These are phyloP conservation scores for Ia io DNA, from an alignment of 2,113 vertebrate genomes.

Conservation along the genomic window DNA sequence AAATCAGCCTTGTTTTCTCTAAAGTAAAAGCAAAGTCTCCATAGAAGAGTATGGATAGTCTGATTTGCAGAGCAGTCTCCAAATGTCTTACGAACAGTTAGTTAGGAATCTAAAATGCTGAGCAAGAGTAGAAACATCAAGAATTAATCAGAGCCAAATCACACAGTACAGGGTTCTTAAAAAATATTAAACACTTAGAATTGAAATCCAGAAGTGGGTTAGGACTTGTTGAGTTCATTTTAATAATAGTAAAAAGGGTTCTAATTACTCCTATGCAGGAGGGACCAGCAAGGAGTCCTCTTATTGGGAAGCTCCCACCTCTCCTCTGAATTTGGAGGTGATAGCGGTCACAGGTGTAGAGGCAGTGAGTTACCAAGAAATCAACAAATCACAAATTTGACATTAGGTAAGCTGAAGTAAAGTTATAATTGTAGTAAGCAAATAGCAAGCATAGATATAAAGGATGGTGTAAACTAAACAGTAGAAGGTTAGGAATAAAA, in stretches of 20 bases:
- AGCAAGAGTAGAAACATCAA: constrained; percentile 8
- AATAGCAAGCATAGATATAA: background rate
- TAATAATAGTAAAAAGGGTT: background rate
- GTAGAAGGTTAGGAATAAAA: background rate
- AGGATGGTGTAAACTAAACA: background rate
- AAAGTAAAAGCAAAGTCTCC: constrained; percentile 52
- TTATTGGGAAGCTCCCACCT: background rate
- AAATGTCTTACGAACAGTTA: constrained; percentile 6
- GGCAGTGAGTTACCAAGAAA: background rate
- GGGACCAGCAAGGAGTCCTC: background rate
- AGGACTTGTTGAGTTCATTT: constrained; percentile 4
- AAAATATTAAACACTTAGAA: constrained; percentile 30
- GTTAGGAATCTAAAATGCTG: constrained; percentile 22
- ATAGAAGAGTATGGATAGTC: constrained; percentile 5
- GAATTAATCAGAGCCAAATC: background rate
- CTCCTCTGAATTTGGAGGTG: background rate
- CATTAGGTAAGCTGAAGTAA: background rate
- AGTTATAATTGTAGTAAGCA: background rate
- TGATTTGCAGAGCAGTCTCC: background rate
- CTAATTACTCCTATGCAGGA: background rate
- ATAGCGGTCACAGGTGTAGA: background rate
- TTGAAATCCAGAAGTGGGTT: background rate
- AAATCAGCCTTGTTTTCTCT: constrained; percentile 12
- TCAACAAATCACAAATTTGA: background rate
- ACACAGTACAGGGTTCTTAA: background rate